Evolutionary conservation across 2,113 vertebrate genomes (phyloP).

Genomic region (Salvelinus fontinalis): DNA sequence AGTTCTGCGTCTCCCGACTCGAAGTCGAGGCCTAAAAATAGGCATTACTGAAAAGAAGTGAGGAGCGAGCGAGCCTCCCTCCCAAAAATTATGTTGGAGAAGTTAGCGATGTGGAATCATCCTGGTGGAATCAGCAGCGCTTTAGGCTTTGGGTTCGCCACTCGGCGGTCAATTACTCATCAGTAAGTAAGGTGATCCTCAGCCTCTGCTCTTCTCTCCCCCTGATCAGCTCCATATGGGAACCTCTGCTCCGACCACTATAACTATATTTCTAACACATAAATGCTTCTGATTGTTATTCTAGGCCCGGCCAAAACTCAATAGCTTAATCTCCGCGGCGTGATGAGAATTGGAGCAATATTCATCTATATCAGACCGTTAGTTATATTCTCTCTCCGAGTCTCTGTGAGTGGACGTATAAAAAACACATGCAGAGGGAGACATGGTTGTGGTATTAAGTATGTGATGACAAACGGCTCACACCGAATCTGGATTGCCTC

Average conservation of each 20-base stretch:
- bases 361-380: conserved; percentile 46
- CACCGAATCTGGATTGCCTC: conserved; percentile 21
- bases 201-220: conserved; percentile 38
- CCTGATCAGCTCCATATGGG: conserved; percentile 72
- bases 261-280: conserved; percentile 54
- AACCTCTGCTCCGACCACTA: conserved; percentile 36
- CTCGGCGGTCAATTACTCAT: conserved; percentile 66
- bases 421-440: conserved; percentile 19
- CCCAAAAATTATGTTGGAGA: conserved; percentile 22
- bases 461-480: conserved; percentile 67
- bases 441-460: conserved; percentile 49
- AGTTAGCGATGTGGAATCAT: conserved; percentile 25
- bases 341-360: conserved; percentile 47
- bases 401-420: neutral
- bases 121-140: conserved; percentile 29
- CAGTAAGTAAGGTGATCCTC: conserved; percentile 69
- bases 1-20: neutral
- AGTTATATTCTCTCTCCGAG: neutral
- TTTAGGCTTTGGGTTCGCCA: conserved; percentile 32
- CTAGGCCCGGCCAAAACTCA: conserved; percentile 58
- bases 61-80: no score
- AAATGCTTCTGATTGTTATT: conserved; percentile 71
- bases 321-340: conserved; percentile 46
- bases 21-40: conserved; percentile 20
- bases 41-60: conserved; percentile 18